phyloP scores from a whole-genome alignment of 1,140 invertebrate species.

The Forficula auricularia region DNA sequence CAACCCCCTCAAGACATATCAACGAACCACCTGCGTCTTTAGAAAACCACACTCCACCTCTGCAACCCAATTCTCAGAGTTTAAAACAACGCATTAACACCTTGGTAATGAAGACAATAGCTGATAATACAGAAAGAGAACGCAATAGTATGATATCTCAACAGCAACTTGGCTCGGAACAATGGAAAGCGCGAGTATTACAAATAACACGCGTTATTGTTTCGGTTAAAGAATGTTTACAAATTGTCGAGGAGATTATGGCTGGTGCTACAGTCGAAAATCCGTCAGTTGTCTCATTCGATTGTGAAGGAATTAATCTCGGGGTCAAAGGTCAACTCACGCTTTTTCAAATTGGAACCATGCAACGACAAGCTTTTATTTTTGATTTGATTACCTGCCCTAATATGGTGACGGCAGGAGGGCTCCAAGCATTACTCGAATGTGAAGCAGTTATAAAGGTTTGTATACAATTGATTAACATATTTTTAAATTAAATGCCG shows the following conservation, averaged over 20 bases:
- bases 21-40: too few relatives aligned
- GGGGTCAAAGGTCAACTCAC: conserved; percentile 69
- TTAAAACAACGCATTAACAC: conserved; percentile 74
- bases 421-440: conserved; percentile 63
- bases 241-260: conserved; percentile 61
- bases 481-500: conserved; percentile 6
- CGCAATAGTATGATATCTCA: conserved; percentile 27
- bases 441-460: conserved; percentile 70
- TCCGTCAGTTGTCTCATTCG: conserved; percentile 52
- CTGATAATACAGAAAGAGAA: conserved; percentile 76
- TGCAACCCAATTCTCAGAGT: conserved; percentile 39
- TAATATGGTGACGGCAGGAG: conserved; percentile 54
- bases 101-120: conserved; percentile 70
- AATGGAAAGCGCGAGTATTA: conserved; percentile 62
- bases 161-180: conserved; percentile 31
- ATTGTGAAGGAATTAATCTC: conserved; percentile 82
- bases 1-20: background rate
- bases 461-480: conserved; percentile 11
- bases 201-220: conserved; percentile 62
- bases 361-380: conserved; percentile 58
- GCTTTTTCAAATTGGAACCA: conserved; percentile 67
- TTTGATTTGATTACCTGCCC: conserved; percentile 82
- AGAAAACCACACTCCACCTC: conserved; percentile 18
- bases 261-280: conserved; percentile 36
- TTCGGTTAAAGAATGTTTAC: conserved; percentile 52